Evolutionary conservation across 2,888 invertebrate genomes (phyloP), one percentile per base, ranked within the genome.

Genomic region (Pyrrhia umbra): DNA sequence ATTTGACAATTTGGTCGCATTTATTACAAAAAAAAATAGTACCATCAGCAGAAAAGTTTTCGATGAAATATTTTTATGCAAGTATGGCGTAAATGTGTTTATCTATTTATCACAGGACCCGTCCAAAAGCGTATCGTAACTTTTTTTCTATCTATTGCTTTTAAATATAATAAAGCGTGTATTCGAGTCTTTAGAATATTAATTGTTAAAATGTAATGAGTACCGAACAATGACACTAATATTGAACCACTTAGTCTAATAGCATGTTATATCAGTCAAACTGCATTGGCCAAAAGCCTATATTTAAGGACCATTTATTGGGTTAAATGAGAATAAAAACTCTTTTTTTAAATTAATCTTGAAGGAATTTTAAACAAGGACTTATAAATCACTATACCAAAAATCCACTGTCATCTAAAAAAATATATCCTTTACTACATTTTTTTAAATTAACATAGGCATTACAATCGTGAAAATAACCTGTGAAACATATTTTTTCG

Each of bases 41-140:
- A 80, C 75, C 81, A 75, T 70, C 76, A 80, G 75, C 79, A 80
- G 64, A 79, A 81, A 52, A 67, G n/a, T 46, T 34, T 50, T 25
- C n/a, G n/a, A n/a, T n/a, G n/a, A n/a, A 37, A 13, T 45, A n/a
- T 2, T 49, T 58, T 60, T 49, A 46, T 40, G 43, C 18, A 37
- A 25, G 6, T 6, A 10, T 20, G 51, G 23, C 13, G 9, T 16
- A 25, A 25, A 15, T 47, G 10, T 50, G 20, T 39, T 39, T n/a
- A 42, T 15, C 16, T 30, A 42, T 43, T 39, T 72, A 62, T 75
- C 71, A 69, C 75, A 63, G 63, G 62, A 54, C 39, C 49, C 23
- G 25, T 58, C 42, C 54, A 69, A 18, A 59, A 76, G 57, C 60
- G 37, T 55, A 45, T 10, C n/a, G 25, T 60, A 46, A 23, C 39